phyloP scores from a whole-genome alignment of 2,113 vertebrate genomes.

The Pardalotus punctatus region DNA sequence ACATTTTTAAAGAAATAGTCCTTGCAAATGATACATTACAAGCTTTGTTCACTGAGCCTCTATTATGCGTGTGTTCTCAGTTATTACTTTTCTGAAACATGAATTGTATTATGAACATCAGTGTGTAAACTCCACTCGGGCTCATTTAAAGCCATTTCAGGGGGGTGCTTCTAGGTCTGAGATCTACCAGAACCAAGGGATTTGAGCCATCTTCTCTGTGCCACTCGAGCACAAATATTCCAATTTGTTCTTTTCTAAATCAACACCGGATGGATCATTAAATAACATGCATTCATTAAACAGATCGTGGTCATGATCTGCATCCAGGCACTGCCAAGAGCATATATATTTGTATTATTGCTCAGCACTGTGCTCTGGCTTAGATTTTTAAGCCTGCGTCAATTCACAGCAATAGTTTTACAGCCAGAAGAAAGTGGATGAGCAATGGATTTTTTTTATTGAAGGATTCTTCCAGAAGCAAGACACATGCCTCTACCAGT shows the following conservation, averaged over 20 bases:
- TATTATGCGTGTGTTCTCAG: slow-evolving; percentile 16
- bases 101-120: slow-evolving; percentile 8
- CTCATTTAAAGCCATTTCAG: slow-evolving; percentile 3
- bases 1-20: slow-evolving; percentile 69
- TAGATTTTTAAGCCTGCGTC: slow-evolving; percentile 13
- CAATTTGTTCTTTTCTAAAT: slow-evolving; percentile 35
- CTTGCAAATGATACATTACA: slow-evolving; percentile 61
- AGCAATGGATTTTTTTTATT: slow-evolving; percentile 6
- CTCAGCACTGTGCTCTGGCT: slow-evolving; percentile 32
- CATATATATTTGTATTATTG: not conserved
- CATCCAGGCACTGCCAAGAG: slow-evolving; percentile 34
- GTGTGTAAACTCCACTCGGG: not conserved
- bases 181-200: slow-evolving; percentile 11
- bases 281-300: slow-evolving; percentile 24
- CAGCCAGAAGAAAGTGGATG: slow-evolving; percentile 15
- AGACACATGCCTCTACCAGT: not conserved
- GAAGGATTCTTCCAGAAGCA: not conserved
- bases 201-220: slow-evolving; percentile 7
- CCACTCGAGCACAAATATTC: not conserved
- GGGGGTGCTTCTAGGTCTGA: not conserved
- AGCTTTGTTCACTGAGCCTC: slow-evolving; percentile 48
- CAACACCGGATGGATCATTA: slow-evolving; percentile 14
- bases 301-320: not conserved
- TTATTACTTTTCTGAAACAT: slow-evolving; percentile 25
- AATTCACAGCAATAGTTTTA: slow-evolving; percentile 3